Conservation (phyloP, 2,797 vertebrate species). For the Luscinia luscinia region DNA sequence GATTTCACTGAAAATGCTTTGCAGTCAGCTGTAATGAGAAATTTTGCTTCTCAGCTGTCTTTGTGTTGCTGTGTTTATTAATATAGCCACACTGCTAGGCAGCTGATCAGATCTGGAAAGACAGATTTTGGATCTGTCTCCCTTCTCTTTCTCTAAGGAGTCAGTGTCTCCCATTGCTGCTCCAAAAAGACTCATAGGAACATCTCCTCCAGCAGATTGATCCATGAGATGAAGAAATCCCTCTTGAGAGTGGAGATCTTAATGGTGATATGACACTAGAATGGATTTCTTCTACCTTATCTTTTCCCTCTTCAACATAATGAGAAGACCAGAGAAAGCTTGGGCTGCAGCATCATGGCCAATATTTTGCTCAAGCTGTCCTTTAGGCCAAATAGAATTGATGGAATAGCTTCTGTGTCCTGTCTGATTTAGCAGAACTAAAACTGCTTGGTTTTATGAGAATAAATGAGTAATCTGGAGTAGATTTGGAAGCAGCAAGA, state of each 20-base stretch:
- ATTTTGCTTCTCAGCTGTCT: background rate
- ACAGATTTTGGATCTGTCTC: background rate
- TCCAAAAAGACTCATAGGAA: background rate
- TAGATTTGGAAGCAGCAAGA: background rate
- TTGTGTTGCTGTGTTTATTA: background rate
- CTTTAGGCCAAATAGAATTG: background rate
- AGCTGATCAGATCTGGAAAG: background rate
- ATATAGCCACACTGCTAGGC: background rate
- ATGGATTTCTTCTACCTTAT: background rate
- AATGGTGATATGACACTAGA: no score
- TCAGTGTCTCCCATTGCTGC: rapidly evolving
- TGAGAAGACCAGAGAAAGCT: background rate
- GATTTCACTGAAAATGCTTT: background rate
- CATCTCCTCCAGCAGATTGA: background rate
- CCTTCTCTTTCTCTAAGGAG: background rate
- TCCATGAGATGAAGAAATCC: background rate
- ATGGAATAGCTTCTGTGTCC: background rate
- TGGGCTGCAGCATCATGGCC: background rate
- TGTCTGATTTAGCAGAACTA: background rate
- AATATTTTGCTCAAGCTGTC: background rate
- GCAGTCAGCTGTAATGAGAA: background rate
- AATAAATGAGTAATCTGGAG: background rate
- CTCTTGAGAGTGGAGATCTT: background rate
- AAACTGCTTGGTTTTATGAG: background rate
- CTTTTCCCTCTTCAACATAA: background rate